Base-by-base conservation (phyloP, 2,113 vertebrate species). In the Platycercus adscitus region DNA sequence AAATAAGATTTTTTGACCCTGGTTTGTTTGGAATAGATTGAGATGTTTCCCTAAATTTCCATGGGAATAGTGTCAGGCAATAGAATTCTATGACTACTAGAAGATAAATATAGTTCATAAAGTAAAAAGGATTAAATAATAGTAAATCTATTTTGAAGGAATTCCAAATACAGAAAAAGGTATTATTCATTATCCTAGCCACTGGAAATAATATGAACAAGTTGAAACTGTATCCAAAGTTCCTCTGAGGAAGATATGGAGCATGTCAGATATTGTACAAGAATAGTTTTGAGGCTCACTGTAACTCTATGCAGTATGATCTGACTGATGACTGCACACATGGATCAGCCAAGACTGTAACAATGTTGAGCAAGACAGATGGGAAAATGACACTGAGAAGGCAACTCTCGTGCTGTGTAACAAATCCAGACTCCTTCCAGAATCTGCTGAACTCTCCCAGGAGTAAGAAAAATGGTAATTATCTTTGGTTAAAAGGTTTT, bases 301-400 rank as follows among this genome's bases (percentile, higher is more conserved):
- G 39, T 87, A 23, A 73, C 70, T 25, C 78, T 56, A 7, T 47
- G 68, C 82, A 41, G 84, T 55, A 35, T 47, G 81, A 78, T 76
- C 91, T 92, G 87, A 77, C 60, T 92, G 89, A 58, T 52, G 91
- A 56, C 55, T 85, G 83, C 87, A 80, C 91, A 52, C 70, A 24
- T 26, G 55, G 80, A 88, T n/a, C 95, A 93, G 92, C 83, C 5
- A 6, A 86, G 90, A 61, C 80, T 55, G 60, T 79, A 69, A 85
- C 81, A 70, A 93, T 88, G 90, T 91, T 89, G 86, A 92, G 86
- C 71, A 84, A 91, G 89, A 68, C 96, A 96, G 92, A 94, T 95
- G 94, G 86, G 84, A 49, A 87, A 79, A 82, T 91, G 92, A 96
- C 96, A 93, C 83, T 94, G 92, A 91, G 88, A 91, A 89, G 73